phyloP scores from a whole-genome alignment of 2,888 invertebrate species.

The Drosophila vallismaia region DNA sequence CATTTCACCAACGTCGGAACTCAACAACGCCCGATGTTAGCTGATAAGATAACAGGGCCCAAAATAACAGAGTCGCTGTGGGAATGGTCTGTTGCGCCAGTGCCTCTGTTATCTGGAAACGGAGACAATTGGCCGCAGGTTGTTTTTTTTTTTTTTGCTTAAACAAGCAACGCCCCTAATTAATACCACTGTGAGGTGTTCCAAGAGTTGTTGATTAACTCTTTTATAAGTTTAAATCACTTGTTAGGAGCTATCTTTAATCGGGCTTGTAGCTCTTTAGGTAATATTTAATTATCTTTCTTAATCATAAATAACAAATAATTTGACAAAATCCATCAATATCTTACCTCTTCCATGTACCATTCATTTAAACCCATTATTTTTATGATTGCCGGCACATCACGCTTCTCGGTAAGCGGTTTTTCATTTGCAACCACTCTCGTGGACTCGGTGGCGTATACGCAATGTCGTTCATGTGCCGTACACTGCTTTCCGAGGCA shows the following conservation, averaged over 20 bases:
- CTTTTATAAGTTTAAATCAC: background rate
- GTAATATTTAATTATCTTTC: too few relatives aligned
- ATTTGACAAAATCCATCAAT: background rate
- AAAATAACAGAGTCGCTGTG: constrained; percentile 14
- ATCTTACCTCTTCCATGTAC: background rate
- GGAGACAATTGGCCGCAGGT: constrained; percentile 14
- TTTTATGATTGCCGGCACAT: background rate
- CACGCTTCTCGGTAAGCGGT: background rate
- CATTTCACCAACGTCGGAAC: constrained; percentile 44
- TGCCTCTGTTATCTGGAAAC: constrained; percentile 17
- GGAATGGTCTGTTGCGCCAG: background rate
- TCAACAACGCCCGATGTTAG: constrained; percentile 59
- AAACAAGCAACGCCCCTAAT: constrained; percentile 42
- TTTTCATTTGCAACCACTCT: constrained; percentile 13
- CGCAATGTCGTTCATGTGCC: constrained; percentile 45
- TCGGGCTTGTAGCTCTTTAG: too few relatives aligned
- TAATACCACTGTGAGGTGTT: background rate
- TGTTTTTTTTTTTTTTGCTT: background rate
- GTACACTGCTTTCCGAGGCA: constrained; percentile 17
- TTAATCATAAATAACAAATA: too few relatives aligned
- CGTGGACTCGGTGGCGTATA: constrained; percentile 24
- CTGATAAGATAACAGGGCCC: constrained; percentile 61
- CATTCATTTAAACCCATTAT: background rate
- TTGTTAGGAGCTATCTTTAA: too few relatives aligned
- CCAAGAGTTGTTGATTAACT: background rate